Base-by-base conservation (phyloP, 2,888 invertebrate species). In the Cenopis cana region DNA sequence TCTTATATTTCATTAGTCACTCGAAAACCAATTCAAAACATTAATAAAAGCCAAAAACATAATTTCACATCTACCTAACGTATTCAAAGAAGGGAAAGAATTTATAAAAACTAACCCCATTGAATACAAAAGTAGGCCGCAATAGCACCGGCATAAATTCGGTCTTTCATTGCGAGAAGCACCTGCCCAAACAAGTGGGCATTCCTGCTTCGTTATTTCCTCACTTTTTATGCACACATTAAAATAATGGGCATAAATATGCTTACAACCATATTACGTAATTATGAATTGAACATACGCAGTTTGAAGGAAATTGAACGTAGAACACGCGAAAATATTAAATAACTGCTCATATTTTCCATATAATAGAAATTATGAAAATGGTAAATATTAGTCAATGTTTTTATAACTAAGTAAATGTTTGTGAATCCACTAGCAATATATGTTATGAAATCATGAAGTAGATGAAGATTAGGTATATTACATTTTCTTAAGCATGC, bases 131-230 rank as follows among this genome's bases (percentile, higher is more conserved):
- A 67, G 66, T 61, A 67, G 67, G 67, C 49, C 9, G 29, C 36
- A 18, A 17, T n/a, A 17, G 17, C 50, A 36, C 49, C 54, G 17
- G 12, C 61, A 59, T 49, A 61, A 50, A 71, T 67, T 67, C 50
- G 55, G 66, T 14, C 67, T 56, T 66, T 71, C 52, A 71, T 67
- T 70, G 33, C 29, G 0, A 67, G 61, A 6, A 67, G 61, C 71
- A 71, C 61, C 71, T 71, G 71, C 56, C 38, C 61, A 71, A 71
- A 71, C 71, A 71, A 54, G 46, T 29, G 5, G 49, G 60, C 60
- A 61, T 71, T 71, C 71, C 71, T 61, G 49, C 29, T 59, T 55
- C 64, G 64, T 20, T 61, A 20, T 67, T 71, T 67, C 71, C 61
- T 50, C 55, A 67, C 65, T 55, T 66, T 67, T 17, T 64, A 71